Evolutionary conservation across 2,888 invertebrate species (phyloP).

Genomic region (Epinotia brunnichana): DNA sequence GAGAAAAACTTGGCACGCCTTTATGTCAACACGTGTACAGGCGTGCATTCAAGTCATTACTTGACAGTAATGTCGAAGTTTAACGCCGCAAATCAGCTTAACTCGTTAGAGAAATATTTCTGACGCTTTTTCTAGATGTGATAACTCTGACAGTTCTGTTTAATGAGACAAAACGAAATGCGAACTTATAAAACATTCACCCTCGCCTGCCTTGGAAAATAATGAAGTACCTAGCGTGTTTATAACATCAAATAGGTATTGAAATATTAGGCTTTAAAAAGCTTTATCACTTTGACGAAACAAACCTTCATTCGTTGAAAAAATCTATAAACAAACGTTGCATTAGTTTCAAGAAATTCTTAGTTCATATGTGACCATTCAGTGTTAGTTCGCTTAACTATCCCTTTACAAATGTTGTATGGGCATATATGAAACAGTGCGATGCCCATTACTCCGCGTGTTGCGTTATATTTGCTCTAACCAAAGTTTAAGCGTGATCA

Average conservation of each 20-base stretch:
- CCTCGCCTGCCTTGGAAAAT: neutral
- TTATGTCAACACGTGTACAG: constrained; percentile 46
- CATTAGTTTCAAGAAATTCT: neutral
- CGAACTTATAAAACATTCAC: neutral
- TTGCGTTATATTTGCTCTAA: constrained; percentile 19
- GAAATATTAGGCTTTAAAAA: neutral
- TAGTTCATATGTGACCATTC: neutral
- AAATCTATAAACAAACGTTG: neutral
- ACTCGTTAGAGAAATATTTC: constrained; percentile 23
- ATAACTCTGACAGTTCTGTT: neutral
- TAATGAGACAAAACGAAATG: constrained; percentile 16
- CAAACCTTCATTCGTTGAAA: neutral
- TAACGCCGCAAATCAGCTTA: constrained; percentile 5
- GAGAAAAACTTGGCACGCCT: constrained; percentile 70
- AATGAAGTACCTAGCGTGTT: neutral
- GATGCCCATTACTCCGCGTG: constrained; percentile 2
- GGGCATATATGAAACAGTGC: constrained; percentile 1
- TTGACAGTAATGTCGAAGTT: constrained; percentile 17
- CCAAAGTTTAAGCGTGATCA: constrained; percentile 33
- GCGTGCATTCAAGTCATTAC: constrained; percentile 24
- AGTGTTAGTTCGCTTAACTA: neutral
- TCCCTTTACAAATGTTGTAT: neutral
- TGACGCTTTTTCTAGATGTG: constrained; percentile 9
- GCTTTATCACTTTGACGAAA: neutral
- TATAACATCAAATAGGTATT: neutral